Percentiles rank a stretch among this genome's conserved stretches.
Evolutionary conservation across 2,888 invertebrate genomes (phyloP).

Genomic region (Argyra leucocephala): DNA sequence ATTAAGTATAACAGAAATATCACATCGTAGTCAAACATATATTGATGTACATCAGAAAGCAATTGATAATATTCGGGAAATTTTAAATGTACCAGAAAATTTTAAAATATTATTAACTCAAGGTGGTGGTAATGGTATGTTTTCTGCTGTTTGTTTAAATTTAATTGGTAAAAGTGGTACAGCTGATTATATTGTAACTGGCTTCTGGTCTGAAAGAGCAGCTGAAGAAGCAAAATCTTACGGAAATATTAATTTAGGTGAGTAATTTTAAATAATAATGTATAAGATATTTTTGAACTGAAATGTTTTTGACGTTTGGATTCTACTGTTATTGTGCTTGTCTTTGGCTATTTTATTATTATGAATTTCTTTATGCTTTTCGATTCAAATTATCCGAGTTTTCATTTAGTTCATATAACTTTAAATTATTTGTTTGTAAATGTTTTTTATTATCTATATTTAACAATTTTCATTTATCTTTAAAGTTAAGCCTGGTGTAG

Average conservation of each 20-base stretch:
- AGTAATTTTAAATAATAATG: no score
- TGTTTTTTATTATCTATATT: no score
- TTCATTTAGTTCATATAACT: no score
- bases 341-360: no score
- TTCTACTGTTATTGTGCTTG: no score
- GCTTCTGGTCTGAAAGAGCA: constrained; percentile 91
- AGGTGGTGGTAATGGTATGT: constrained; percentile 92
- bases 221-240: constrained; percentile 92
- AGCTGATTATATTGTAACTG: constrained; percentile 81
- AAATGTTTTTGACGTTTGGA: no score
- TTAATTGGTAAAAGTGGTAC: constrained; percentile 67
- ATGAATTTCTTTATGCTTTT: no score
- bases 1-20: constrained; percentile 89
- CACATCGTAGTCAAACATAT: constrained; percentile 83
- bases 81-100: constrained; percentile 70
- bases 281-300: no score
- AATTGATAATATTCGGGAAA: constrained; percentile 33
- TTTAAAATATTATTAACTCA: constrained; percentile 90
- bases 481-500: no score
- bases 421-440: no score
- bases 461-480: no score
- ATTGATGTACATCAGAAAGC: constrained; percentile 52
- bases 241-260: constrained; percentile 67
- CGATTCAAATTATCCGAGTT: no score
- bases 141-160: constrained; percentile 88